phyloP scores from a whole-genome alignment of 2,888 invertebrate species.

The Mimas tiliae region DNA sequence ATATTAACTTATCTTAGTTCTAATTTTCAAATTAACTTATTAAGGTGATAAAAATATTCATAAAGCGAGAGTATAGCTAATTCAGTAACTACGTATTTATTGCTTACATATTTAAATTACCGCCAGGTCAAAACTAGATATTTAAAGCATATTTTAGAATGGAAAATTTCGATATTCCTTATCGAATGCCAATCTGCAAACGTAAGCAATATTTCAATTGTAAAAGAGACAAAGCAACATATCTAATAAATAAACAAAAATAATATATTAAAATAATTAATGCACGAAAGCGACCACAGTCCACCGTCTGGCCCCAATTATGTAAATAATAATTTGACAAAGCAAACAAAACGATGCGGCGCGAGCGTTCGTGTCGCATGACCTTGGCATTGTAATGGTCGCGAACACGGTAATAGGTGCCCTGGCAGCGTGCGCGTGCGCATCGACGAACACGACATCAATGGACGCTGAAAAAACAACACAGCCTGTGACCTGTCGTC shows the following conservation, averaged over 20 bases:
- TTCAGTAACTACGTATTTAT: too few relatives aligned
- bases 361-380: constrained; percentile 30
- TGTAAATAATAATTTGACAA: constrained; percentile 27
- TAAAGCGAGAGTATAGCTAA: too few relatives aligned
- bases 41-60: too few relatives aligned
- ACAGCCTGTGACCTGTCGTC: neutral
- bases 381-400: constrained; percentile 46
- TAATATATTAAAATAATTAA: neutral
- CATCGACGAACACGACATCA: constrained; percentile 4
- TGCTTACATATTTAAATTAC: too few relatives aligned
- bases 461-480: neutral
- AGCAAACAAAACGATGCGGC: constrained; percentile 22
- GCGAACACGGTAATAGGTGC: constrained; percentile 38
- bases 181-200: neutral
- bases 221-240: neutral
- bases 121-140: too few relatives aligned
- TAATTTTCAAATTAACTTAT: too few relatives aligned
- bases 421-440: constrained; percentile 31
- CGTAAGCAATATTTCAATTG: neutral
- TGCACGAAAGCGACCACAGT: constrained; percentile 11
- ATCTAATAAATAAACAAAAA: neutral
- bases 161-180: too few relatives aligned
- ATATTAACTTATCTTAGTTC: too few relatives aligned
- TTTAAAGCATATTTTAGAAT: too few relatives aligned
- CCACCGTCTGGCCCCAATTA: constrained; percentile 28